phyloP scores from a whole-genome alignment of 1,140 invertebrate species.

The Homarus americanus region DNA sequence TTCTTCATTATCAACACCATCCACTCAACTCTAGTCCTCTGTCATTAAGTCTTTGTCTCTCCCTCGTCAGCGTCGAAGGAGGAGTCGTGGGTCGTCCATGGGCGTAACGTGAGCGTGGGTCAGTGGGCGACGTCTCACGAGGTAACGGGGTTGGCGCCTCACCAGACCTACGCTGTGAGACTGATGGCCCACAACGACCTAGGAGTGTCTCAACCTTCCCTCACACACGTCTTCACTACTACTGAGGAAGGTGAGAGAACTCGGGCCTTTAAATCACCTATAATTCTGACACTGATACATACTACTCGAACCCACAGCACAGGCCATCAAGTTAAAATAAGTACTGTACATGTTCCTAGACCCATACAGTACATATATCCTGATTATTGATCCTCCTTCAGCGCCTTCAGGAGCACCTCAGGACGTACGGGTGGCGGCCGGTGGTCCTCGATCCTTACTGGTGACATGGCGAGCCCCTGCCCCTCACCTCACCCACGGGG shows the following conservation, averaged over 20 bases:
- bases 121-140: conserved; percentile 75
- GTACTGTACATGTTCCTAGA: neutral
- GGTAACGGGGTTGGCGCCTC: conserved; percentile 78
- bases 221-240: conserved; percentile 77
- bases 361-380: neutral
- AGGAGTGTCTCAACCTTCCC: conserved; percentile 78
- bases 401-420: conserved; percentile 56
- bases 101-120: conserved; percentile 62
- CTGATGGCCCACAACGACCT: conserved; percentile 79
- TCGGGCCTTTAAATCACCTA: neutral
- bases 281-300: neutral
- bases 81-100: conserved; percentile 42
- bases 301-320: neutral
- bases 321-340: neutral
- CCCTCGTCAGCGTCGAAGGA: conserved; percentile 1
- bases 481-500: conserved; percentile 39
- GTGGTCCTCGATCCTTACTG: conserved; percentile 39
- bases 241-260: conserved; percentile 79
- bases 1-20: no score
- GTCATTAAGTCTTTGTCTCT: neutral
- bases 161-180: conserved; percentile 78
- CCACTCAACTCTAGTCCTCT: no score
- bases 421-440: conserved; percentile 41
- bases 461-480: conserved; percentile 49
- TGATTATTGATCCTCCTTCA: neutral